phyloP scores from a whole-genome alignment of 2,888 invertebrate species.

The Cynaeus angustus region DNA sequence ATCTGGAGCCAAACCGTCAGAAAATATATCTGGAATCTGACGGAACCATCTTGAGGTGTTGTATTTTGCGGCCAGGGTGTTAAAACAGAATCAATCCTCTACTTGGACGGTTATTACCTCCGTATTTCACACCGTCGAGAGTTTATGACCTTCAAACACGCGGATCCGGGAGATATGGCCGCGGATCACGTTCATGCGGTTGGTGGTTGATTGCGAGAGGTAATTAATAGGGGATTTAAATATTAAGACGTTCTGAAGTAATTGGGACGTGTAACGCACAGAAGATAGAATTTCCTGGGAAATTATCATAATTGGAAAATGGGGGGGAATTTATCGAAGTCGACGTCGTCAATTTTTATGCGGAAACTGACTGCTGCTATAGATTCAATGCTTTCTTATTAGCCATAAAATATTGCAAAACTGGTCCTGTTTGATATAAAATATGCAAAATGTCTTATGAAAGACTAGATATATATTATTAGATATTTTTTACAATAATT shows the following conservation, averaged over 20 bases:
- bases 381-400: no score
- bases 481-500: no score
- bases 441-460: no score
- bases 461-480: no score
- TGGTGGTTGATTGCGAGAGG: constrained; percentile 20
- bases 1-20: constrained; percentile 33
- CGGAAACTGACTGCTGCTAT: no score
- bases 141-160: constrained; percentile 53
- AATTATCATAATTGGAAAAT: constrained; percentile 10
- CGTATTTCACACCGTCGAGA: constrained; percentile 52
- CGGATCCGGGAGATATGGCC: constrained; percentile 44
- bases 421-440: no score
- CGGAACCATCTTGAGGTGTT: constrained; percentile 45
- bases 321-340: background rate
- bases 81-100: constrained; percentile 55
- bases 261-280: constrained; percentile 23
- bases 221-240: constrained; percentile 34
- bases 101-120: constrained; percentile 54
- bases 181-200: constrained; percentile 19
- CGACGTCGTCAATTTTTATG: no score
- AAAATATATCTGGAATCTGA: constrained; percentile 42
- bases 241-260: constrained; percentile 41
- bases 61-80: constrained; percentile 50
- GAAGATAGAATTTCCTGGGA: constrained; percentile 2
- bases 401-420: no score